These are phyloP conservation scores for Listrodromus nycthemerus DNA, from an alignment of 2,888 invertebrate genomes.

Conservation along the genomic window DNA sequence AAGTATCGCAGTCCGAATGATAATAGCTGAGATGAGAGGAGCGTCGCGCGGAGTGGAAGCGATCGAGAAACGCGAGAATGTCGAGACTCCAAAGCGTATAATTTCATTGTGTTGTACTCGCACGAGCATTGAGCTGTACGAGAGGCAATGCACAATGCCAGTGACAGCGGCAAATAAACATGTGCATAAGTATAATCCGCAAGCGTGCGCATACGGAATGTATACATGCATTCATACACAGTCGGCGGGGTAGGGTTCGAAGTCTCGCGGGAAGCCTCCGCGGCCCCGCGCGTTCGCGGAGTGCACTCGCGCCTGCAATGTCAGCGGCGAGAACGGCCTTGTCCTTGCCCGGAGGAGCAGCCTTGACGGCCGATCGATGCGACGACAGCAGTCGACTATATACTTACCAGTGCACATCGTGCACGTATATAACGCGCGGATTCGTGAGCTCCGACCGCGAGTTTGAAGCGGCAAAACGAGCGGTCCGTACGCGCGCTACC, in stretches of 20 bases:
- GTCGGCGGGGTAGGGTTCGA: slow-evolving; percentile 63
- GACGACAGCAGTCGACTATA: slow-evolving; percentile 59
- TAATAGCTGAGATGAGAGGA: slow-evolving; percentile 37
- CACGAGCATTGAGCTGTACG: slow-evolving; percentile 26
- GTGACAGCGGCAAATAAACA: neutral
- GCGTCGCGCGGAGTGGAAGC: neutral
- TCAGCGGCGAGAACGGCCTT: slow-evolving; percentile 78
- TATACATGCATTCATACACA: neutral
- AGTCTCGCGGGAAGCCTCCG: slow-evolving; percentile 61
- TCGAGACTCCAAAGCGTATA: slow-evolving; percentile 31
- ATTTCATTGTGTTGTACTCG: slow-evolving; percentile 42
- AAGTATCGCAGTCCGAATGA: slow-evolving; percentile 20
- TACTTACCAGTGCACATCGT: slow-evolving; percentile 57
- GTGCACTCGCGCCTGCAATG: slow-evolving; percentile 74
- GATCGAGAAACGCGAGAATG: slow-evolving; percentile 22
- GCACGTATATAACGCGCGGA: slow-evolving; percentile 41
- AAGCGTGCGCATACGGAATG: neutral
- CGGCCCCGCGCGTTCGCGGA: slow-evolving; percentile 55
- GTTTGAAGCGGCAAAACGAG: neutral
- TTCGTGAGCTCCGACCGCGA: slow-evolving; percentile 2
- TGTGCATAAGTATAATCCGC: slow-evolving; percentile 3
- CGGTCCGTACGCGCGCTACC: slow-evolving; percentile 11
- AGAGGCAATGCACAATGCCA: slow-evolving; percentile 7
- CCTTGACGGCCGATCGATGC: slow-evolving; percentile 81
- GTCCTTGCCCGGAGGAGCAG: slow-evolving; percentile 79